Evolutionary conservation across 2,888 invertebrate species (phyloP).

Genomic region (Erpobdella octoculata): DNA sequence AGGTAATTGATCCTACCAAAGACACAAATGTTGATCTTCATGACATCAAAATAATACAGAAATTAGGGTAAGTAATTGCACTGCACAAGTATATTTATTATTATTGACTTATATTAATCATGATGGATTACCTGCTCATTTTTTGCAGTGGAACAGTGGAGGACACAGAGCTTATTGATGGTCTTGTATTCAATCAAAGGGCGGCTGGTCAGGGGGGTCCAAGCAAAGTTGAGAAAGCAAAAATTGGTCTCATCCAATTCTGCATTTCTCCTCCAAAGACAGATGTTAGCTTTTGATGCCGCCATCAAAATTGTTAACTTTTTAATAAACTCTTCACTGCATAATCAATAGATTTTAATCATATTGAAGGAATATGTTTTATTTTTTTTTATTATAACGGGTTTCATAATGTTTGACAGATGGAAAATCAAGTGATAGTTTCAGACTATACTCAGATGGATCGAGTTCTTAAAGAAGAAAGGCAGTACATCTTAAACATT

Average conservation of each 20-base stretch:
- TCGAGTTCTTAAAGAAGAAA: slow-evolving; percentile 89
- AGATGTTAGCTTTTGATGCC: slow-evolving; percentile 61
- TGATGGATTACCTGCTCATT: not conserved
- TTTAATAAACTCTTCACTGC: not conserved
- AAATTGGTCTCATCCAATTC: slow-evolving; percentile 96
- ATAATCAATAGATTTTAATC: not conserved
- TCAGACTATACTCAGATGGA: slow-evolving; percentile 99
- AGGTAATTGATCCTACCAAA: slow-evolving; percentile 67
- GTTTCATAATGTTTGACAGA: slow-evolving; percentile 42
- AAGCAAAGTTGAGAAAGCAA: slow-evolving; percentile 87
- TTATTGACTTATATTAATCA: not conserved
- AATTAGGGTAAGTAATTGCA: slow-evolving; percentile 62
- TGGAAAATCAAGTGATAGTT: slow-evolving; percentile 63
- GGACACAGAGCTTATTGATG: slow-evolving; percentile 88
- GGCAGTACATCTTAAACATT: slow-evolving; percentile 92
- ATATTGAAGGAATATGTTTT: not conserved
- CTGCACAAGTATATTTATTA: not conserved
- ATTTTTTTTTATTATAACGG: not conserved
- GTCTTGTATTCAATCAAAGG: slow-evolving; percentile 85
- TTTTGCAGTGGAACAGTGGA: slow-evolving; percentile 75
- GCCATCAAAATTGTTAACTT: not conserved
- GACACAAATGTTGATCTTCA: slow-evolving; percentile 71
- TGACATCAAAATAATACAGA: slow-evolving; percentile 92
- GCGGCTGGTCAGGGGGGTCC: slow-evolving; percentile 80
- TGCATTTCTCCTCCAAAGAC: slow-evolving; percentile 99